phyloP scores from a whole-genome alignment of 1,140 invertebrate species.

The Cepaea nemoralis region DNA sequence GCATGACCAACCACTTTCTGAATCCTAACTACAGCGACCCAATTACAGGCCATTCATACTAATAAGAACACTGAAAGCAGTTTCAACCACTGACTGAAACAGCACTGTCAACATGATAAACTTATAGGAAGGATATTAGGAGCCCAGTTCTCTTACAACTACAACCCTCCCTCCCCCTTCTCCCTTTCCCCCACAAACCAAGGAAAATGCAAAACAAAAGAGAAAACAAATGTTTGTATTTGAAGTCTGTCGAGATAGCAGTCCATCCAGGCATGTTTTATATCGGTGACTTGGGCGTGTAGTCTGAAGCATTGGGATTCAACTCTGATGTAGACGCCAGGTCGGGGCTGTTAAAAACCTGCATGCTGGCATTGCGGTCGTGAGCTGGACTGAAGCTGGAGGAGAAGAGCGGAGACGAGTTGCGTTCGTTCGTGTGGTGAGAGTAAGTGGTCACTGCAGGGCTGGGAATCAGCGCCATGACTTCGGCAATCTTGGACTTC shows the following conservation, averaged over 20 bases:
- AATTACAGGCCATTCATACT: too few relatives aligned
- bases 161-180: too few relatives aligned
- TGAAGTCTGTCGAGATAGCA: not conserved
- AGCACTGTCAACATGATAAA: not conserved
- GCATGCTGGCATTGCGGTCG: constrained; percentile 64
- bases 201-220: not conserved
- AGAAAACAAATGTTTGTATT: not conserved
- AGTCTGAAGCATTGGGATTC: constrained; percentile 91
- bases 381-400: constrained; percentile 72
- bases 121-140: not conserved
- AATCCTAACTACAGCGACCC: too few relatives aligned
- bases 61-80: too few relatives aligned
- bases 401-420: constrained; percentile 65
- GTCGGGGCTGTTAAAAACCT: constrained; percentile 62
- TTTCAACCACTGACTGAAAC: too few relatives aligned
- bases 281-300: constrained; percentile 78
- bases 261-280: constrained; percentile 31
- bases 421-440: constrained; percentile 56
- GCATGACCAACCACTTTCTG: too few relatives aligned
- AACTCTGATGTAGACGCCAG: constrained; percentile 77
- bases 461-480: constrained; percentile 88
- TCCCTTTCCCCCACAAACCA: not conserved
- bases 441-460: constrained; percentile 44
- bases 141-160: too few relatives aligned
- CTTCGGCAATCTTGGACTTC: constrained; percentile 87